phyloP scores from a whole-genome alignment of 2,888 invertebrate species.

The Melangyna quadrimaculata region DNA sequence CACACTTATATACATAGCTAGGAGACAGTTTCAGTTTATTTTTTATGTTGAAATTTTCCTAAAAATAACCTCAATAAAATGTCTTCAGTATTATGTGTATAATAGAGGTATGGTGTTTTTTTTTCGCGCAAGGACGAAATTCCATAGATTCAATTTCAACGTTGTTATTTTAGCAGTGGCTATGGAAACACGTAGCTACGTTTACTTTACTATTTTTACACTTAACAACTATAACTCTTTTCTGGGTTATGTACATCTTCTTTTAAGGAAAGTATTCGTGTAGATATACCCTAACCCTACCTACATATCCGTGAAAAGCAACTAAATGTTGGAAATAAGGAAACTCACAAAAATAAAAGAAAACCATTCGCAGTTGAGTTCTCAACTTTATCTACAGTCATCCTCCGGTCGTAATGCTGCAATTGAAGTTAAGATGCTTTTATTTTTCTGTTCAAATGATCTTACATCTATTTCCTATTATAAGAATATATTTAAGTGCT shows the following conservation, averaged over 20 bases:
- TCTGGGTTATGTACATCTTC: neutral
- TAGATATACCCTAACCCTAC: neutral
- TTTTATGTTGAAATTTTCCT: neutral
- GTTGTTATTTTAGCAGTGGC: slow-evolving; percentile 5
- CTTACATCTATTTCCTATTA: too few relatives aligned
- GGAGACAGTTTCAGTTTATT: neutral
- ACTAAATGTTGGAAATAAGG: neutral
- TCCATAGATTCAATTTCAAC: slow-evolving; percentile 4
- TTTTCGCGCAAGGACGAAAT: neutral
- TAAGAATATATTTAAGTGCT: neutral
- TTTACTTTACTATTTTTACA: slow-evolving; percentile 5
- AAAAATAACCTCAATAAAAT: slow-evolving; percentile 7
- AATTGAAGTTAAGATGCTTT: slow-evolving; percentile 4
- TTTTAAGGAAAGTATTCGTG: neutral
- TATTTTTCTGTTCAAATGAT: neutral
- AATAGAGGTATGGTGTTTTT: neutral
- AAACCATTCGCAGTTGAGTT: neutral
- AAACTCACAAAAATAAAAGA: neutral
- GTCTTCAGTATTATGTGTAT: neutral
- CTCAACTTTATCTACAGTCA: neutral
- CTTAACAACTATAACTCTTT: neutral
- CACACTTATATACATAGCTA: too few relatives aligned
- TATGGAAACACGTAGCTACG: slow-evolving; percentile 19
- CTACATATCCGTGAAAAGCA: neutral
- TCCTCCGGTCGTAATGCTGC: neutral